Base-by-base conservation (phyloP, 2,797 vertebrate genomes). In the Takifugu ocellatus region DNA sequence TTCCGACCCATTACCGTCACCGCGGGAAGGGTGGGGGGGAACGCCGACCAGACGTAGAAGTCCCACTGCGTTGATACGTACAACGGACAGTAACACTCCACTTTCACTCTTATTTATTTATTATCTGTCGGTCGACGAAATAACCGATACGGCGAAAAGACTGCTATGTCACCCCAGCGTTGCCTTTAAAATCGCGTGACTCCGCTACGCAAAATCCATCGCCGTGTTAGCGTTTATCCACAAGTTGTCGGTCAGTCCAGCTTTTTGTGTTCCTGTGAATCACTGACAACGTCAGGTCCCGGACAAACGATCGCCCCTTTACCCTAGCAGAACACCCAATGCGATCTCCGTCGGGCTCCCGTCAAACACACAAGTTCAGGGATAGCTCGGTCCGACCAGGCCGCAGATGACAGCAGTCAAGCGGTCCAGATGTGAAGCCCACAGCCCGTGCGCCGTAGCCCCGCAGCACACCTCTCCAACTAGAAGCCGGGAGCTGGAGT, bases 1-100 rank as follows among this genome's bases (percentile, higher is more conserved):
- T 95, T 95, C 93, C 94, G 94, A 94, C 94, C 94, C 94, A 95
- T 95, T 91, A 93, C 93, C 92, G 92, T 92, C 93, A 92, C 90
- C 84, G 91, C 93, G 92, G 93, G 92, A 93, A 88, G 89, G 93
- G 89, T 91, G 92, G 91, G 90, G 86, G 88, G 88, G 79, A 74
- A 91, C 90, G 90, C 89, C 88, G 89, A 89, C 87, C 90, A 91
- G 87, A 90, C 91, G 92, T 88, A 92, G 72, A 88, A 91, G 90
- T 91, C 91, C 92, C 91, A 89, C 90, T 92, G 90, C 92, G 91
- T 88, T 85, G 91, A 87, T 72, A 87, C 90, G 92, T 90, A 85
- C 69, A 86, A 86, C 88, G 90, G 87, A 85, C 90, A 39, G 36
- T 39, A 82, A 86, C 79, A 87, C 90, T 92, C 90, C 90, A 90